Evolutionary conservation across 2,888 invertebrate genomes (phyloP).

Genomic region (Gnatocerus cornutus): DNA sequence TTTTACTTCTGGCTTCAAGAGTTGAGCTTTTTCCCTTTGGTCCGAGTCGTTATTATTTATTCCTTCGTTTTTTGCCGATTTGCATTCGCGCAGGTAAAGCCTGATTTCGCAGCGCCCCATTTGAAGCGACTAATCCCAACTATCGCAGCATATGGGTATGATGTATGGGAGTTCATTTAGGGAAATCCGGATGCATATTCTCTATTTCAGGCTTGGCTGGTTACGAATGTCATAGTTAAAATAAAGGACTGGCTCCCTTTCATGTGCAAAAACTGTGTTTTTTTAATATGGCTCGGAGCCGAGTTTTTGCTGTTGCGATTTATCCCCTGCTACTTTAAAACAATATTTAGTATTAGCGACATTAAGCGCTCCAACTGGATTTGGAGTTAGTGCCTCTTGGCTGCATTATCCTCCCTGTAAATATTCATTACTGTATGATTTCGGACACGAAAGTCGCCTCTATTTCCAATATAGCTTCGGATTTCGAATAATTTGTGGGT

Average conservation of each 20-base stretch:
- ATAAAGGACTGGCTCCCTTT: conserved; percentile 55
- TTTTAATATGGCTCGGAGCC: conserved; percentile 39
- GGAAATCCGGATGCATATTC: conserved; percentile 59
- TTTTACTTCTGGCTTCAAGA: not conserved
- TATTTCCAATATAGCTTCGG: conserved; percentile 29
- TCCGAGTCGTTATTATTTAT: not conserved
- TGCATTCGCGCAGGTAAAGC: conserved; percentile 8
- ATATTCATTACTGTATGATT: conserved; percentile 31
- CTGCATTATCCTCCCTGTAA: conserved; percentile 17
- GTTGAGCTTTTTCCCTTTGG: no score
- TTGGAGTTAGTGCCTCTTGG: conserved; percentile 14
- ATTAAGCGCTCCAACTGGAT: conserved; percentile 42
- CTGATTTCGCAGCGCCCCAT: conserved; percentile 4
- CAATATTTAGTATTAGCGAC: conserved; percentile 49
- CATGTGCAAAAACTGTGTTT: conserved; percentile 40
- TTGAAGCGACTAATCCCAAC: conserved; percentile 33
- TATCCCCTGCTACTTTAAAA: conserved; percentile 45
- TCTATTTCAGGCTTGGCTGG: conserved; percentile 59
- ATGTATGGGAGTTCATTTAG: conserved; percentile 58
- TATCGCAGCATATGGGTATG: conserved; percentile 50
- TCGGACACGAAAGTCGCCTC: conserved; percentile 12
- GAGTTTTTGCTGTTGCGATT: conserved; percentile 40
- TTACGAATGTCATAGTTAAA: conserved; percentile 58
- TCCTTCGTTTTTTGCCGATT: not conserved
- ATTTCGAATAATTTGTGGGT: conserved; percentile 43